phyloP scores from a whole-genome alignment of 2,113 vertebrate species.

The Bungarus multicinctus region DNA sequence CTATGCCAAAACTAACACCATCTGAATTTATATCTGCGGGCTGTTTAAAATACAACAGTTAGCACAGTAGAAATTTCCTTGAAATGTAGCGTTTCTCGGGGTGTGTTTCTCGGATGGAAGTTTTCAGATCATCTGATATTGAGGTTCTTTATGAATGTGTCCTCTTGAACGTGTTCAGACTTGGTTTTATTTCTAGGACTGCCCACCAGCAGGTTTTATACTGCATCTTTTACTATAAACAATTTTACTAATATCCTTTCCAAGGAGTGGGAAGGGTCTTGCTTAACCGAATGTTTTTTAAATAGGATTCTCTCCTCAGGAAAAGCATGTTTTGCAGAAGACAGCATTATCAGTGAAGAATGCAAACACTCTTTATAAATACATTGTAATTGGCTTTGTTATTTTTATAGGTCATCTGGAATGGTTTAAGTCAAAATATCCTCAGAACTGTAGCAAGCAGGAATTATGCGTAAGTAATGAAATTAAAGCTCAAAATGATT shows the following conservation, averaged over 20 bases:
- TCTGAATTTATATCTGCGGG: background rate
- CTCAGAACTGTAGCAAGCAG: conserved; percentile 78
- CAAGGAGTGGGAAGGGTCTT: background rate
- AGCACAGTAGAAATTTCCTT: background rate
- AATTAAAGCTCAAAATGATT: background rate
- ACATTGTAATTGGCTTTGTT: background rate
- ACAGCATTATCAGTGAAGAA: too few relatives aligned
- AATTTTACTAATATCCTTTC: background rate
- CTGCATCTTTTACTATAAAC: background rate
- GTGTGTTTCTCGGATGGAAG: background rate
- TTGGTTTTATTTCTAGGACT: background rate
- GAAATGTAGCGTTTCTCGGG: background rate
- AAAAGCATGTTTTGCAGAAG: background rate
- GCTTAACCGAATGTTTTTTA: background rate
- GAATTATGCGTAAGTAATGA: conserved; percentile 85
- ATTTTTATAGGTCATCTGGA: conserved; percentile 79
- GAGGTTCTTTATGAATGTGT: background rate
- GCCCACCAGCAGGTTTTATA: background rate
- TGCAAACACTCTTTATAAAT: background rate
- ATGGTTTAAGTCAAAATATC: conserved; percentile 77
- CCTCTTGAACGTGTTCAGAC: background rate
- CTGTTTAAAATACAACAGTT: background rate
- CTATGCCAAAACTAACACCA: background rate
- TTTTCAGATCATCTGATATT: background rate
- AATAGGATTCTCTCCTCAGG: background rate